Evolutionary conservation across 2,888 invertebrate genomes (phyloP).

Genomic region (Meta bourneti): DNA sequence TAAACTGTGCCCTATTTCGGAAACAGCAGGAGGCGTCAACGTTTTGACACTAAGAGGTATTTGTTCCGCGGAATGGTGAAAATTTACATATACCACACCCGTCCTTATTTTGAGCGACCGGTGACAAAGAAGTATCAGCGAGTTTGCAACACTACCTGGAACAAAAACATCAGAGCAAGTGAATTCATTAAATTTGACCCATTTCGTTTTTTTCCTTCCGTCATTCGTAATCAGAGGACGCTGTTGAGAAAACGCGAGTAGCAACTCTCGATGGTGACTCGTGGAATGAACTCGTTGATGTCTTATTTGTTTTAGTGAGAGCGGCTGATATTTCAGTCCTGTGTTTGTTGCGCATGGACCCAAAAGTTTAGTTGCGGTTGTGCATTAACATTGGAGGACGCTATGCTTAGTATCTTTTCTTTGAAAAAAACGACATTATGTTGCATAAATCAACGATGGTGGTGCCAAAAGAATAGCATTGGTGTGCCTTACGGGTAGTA

Average conservation of each 20-base stretch:
- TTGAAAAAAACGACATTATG: too few species aligned
- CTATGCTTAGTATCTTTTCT: too few species aligned
- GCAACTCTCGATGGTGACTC: background rate
- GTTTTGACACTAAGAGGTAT: conserved; percentile 27
- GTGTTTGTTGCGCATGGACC: too few species aligned
- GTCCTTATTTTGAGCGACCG: conserved; percentile 39
- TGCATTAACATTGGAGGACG: too few species aligned
- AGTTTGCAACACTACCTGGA: conserved; percentile 63
- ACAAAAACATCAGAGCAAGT: conserved; percentile 37
- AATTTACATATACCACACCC: conserved; percentile 63
- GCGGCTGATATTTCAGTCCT: background rate
- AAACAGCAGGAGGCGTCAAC: conserved; percentile 50
- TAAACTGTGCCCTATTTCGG: conserved; percentile 25
- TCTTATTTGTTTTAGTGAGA: background rate
- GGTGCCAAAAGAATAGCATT: too few species aligned
- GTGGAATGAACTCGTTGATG: background rate
- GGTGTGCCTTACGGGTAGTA: too few species aligned
- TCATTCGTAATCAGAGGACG: conserved; percentile 28
- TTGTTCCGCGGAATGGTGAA: conserved; percentile 31
- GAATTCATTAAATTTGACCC: conserved; percentile 54
- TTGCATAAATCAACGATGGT: too few species aligned
- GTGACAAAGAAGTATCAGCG: conserved; percentile 50
- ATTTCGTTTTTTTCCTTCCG: conserved; percentile 16
- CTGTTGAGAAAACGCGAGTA: background rate
- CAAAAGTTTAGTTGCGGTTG: too few species aligned